Percentiles rank a stretch among this genome's conserved stretches.
These are phyloP conservation scores for Periphyllus acericola DNA, from an alignment of 2,888 invertebrate genomes.

Conservation along the genomic window DNA sequence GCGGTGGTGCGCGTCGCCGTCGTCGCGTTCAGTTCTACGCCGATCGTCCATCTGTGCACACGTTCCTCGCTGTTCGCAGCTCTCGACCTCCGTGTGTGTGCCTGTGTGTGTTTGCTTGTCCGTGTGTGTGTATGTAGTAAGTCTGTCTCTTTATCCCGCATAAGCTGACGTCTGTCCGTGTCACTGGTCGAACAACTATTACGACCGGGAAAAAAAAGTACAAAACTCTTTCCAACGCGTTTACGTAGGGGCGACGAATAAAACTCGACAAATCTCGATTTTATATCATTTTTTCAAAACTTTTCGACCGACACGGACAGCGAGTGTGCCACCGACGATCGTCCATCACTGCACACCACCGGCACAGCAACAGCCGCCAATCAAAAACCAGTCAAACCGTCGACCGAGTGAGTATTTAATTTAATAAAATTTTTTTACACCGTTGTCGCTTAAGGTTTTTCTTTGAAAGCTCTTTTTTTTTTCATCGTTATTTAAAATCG, in stretches of 20 bases:
- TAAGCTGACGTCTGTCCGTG: not conserved
- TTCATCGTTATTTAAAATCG: not conserved
- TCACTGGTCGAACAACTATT: not conserved
- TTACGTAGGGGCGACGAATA: not conserved
- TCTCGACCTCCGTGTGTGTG: not conserved
- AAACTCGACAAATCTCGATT: too few species aligned
- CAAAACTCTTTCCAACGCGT: not conserved
- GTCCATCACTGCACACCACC: not conserved
- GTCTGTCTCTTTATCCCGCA: too few species aligned
- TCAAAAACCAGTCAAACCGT: not conserved
- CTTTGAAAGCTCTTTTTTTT: not conserved
- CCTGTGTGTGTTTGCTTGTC: not conserved
- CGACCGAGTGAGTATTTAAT: not conserved
- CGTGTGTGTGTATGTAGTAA: too few species aligned
- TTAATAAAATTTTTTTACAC: too few species aligned
- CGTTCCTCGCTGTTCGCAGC: not conserved
- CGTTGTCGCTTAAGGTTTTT: too few species aligned
- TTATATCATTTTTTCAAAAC: too few species aligned
- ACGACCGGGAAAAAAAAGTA: not conserved
- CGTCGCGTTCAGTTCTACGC: constrained; percentile 30
- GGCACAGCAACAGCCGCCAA: not conserved
- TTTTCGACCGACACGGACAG: not conserved
- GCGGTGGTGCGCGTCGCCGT: not conserved
- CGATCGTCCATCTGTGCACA: not conserved
- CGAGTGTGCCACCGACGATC: not conserved